Conservation (phyloP, 37 sponge, comb jelly and placozoan species). For the Corticium candelabrum region DNA sequence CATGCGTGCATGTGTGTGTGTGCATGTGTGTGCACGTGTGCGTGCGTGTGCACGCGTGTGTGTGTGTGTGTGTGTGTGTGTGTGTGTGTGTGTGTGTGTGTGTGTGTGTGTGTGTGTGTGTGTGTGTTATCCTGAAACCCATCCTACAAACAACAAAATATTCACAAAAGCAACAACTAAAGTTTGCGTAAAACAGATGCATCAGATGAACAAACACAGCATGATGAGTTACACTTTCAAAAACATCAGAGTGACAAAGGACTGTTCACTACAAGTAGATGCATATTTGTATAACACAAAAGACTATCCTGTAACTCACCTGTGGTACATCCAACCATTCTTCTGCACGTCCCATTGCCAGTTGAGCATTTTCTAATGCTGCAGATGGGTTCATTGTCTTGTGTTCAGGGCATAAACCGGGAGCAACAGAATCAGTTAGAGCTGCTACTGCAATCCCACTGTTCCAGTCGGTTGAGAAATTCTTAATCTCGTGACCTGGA, state of each 20-base stretch:
- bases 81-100: no score
- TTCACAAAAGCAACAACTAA: no score
- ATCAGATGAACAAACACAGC: no score
- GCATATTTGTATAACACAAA: neutral
- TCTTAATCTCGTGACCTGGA: constrained; percentile 49
- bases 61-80: no score
- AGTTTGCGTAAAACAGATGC: no score
- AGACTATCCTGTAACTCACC: constrained; percentile 7
- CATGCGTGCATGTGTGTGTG: neutral
- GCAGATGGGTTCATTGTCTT: constrained; percentile 29
- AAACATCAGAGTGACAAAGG: no score
- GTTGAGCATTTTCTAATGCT: constrained; percentile 33
- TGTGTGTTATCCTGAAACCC: no score
- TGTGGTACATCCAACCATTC: constrained; percentile 58
- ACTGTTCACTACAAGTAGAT: no score
- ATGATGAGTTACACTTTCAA: no score
- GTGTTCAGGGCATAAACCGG: constrained; percentile 47
- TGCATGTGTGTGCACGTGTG: neutral
- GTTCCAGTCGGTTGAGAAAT: constrained; percentile 42
- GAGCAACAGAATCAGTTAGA: constrained; percentile 36
- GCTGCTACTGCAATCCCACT: constrained; percentile 28
- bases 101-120: no score
- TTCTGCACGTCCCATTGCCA: constrained; percentile 43
- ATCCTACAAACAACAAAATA: no score
- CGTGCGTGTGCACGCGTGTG: neutral